phyloP scores from a whole-genome alignment of 2,113 vertebrate genomes.

The Ophiodon elongatus region DNA sequence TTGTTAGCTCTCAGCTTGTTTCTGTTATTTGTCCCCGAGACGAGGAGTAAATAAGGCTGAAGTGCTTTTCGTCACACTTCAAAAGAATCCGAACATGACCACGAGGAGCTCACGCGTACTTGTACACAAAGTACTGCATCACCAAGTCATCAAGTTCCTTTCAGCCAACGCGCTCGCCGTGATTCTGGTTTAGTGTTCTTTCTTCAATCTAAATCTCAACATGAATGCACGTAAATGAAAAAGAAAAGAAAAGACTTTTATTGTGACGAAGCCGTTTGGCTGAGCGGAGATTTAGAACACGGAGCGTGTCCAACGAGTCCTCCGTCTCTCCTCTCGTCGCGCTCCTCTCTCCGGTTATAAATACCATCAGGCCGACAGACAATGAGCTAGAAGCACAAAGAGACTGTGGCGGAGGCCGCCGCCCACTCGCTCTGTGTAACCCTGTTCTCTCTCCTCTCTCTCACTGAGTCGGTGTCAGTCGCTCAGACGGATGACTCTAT shows the following conservation, averaged over 20 bases:
- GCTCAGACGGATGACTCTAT: conserved; percentile 17
- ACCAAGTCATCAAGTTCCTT: no score
- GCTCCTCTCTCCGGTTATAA: conserved; percentile 64
- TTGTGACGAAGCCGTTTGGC: background rate
- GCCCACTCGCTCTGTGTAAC: conserved; percentile 49
- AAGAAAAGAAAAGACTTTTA: background rate
- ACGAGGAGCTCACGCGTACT: background rate
- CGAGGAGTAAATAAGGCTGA: background rate
- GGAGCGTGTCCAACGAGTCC: no score
- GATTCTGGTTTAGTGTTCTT: background rate
- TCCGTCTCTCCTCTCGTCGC: no score
- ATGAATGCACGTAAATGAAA: background rate
- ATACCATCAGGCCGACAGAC: conserved; percentile 68
- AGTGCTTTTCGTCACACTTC: background rate
- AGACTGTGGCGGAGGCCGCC: conserved; percentile 51
- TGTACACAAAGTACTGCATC: background rate
- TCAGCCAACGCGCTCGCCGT: background rate
- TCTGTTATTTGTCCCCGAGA: background rate
- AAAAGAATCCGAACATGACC: background rate
- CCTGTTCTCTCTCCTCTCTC: conserved; percentile 14
- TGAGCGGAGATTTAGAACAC: conserved; percentile 15
- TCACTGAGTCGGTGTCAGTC: conserved; percentile 22
- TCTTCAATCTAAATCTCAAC: background rate
- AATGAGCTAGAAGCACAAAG: conserved; percentile 66
- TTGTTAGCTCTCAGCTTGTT: background rate